Evolutionary conservation across 2,113 vertebrate genomes (phyloP), one percentile per base, ranked within the genome.

Genomic region (Crotalus helleri): DNA sequence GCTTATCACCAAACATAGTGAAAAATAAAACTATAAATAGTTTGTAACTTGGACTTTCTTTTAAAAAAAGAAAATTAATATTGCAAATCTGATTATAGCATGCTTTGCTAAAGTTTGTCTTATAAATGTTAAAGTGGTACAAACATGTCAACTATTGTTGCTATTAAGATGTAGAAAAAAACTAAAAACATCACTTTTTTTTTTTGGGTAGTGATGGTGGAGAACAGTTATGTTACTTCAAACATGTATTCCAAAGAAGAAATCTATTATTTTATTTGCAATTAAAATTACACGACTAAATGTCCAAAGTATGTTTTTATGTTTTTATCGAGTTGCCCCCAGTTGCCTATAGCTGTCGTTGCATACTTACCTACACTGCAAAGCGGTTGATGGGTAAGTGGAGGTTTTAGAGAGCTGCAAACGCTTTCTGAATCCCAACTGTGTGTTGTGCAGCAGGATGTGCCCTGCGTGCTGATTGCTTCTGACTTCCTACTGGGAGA

Each of bases 61-160:
- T 58, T 53, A 29, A 59, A 87, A 87, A 57, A 59, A 59, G 17
- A 64, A 81, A 86, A 90, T n/a, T 69, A 24, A 1, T 94, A 94
- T 94, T 92, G 57, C 94, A 53, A 92, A 51, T 88, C 92, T 95
- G 55, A 94, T 93, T 94, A 88, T 91, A 94, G 10, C 92, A n/a
- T 94, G 89, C 94, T 90, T 3, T 90, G 57, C 23, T 19, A 59
- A 15, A 90, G n/a, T 2, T 9, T 91, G 55, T 88, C 12, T 93
- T 93, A 74, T 95, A 89, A 61, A 39, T 93, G 95, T 94, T 95
- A 94, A 9, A 51, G 0, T 92, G 86, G 24, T 88, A 92, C 96
- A 93, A 58, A 93, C 44, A 89, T 88, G 33, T 92, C 44, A 93
- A 95, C 46, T 0, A 5, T 53, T 86, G 74, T 90, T 97, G 5